Percentiles rank a stretch among this genome's conserved stretches.
phyloP scores from a whole-genome alignment of 2,797 vertebrate genomes.

The Sphenodon punctatus region DNA sequence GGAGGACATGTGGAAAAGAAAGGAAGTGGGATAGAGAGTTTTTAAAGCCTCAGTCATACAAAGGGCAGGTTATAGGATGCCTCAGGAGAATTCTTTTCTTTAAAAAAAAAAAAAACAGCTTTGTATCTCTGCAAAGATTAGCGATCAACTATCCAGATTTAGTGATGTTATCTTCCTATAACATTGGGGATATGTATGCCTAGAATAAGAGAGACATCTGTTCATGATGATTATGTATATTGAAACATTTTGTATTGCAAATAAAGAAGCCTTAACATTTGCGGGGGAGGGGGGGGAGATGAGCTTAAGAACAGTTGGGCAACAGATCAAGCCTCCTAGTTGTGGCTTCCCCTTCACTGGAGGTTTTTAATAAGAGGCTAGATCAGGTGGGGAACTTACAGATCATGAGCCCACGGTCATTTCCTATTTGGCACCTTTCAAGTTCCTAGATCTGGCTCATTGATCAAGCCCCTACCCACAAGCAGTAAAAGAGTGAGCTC shows the following conservation, averaged over 20 bases:
- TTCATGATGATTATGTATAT: not conserved
- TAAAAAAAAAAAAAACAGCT: not conserved
- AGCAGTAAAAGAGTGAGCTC: too few species aligned
- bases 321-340: too few species aligned
- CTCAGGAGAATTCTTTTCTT: not conserved
- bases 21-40: conserved; percentile 1
- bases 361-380: too few species aligned
- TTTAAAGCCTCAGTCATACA: not conserved
- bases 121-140: conserved; percentile 38
- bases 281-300: too few species aligned
- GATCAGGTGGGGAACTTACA: too few species aligned
- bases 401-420: too few species aligned
- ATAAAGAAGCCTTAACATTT: not conserved
- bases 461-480: too few species aligned
- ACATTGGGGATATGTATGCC: conserved; percentile 5
- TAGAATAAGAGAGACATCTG: conserved; percentile 32
- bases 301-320: too few species aligned
- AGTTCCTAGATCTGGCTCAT: too few species aligned
- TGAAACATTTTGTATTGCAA: not conserved
- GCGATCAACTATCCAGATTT: conserved; percentile 6
- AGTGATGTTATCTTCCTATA: not conserved
- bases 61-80: not conserved
- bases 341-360: too few species aligned
- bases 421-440: too few species aligned
- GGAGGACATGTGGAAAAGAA: conserved; percentile 33